These are phyloP conservation scores for Drosophila tropicalis DNA, from an alignment of 1,140 invertebrate genomes.

Conservation along the genomic window DNA sequence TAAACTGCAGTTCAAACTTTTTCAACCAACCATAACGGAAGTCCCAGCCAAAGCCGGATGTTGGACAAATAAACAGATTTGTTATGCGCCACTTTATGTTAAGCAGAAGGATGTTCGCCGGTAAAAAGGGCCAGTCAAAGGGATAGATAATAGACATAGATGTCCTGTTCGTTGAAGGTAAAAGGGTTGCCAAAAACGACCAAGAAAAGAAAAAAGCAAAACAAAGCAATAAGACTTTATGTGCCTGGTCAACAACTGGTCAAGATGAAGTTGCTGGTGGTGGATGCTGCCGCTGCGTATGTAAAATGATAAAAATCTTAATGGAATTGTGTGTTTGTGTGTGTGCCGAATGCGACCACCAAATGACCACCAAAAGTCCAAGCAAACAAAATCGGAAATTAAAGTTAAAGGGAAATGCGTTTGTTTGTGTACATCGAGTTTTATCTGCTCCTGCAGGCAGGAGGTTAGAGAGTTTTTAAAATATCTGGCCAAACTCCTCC, in stretches of 20 bases:
- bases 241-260: slow-evolving; percentile 47
- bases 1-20: slow-evolving; percentile 61
- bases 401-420: slow-evolving; percentile 55
- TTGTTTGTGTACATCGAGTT: slow-evolving; percentile 16
- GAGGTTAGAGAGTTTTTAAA: slow-evolving; percentile 61
- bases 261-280: slow-evolving; percentile 50
- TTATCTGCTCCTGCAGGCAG: slow-evolving; percentile 35
- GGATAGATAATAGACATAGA: slow-evolving; percentile 12
- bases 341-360: slow-evolving; percentile 39
- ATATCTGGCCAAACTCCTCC: slow-evolving; percentile 31
- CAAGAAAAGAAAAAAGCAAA: slow-evolving; percentile 26
- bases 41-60: slow-evolving; percentile 59
- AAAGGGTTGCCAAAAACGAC: slow-evolving; percentile 47
- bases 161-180: slow-evolving; percentile 12
- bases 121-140: slow-evolving; percentile 24
- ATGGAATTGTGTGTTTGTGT: slow-evolving; percentile 60
- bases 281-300: slow-evolving; percentile 45
- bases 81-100: slow-evolving; percentile 80
- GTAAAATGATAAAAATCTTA: slow-evolving; percentile 78
- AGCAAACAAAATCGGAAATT: slow-evolving; percentile 79
- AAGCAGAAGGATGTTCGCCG: slow-evolving; percentile 42
- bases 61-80: slow-evolving; percentile 81
- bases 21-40: slow-evolving; percentile 50
- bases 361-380: slow-evolving; percentile 67
- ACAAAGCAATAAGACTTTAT: slow-evolving; percentile 76